Base-by-base conservation (phyloP, 2,888 invertebrate genomes). In the Hyposoter didymator region DNA sequence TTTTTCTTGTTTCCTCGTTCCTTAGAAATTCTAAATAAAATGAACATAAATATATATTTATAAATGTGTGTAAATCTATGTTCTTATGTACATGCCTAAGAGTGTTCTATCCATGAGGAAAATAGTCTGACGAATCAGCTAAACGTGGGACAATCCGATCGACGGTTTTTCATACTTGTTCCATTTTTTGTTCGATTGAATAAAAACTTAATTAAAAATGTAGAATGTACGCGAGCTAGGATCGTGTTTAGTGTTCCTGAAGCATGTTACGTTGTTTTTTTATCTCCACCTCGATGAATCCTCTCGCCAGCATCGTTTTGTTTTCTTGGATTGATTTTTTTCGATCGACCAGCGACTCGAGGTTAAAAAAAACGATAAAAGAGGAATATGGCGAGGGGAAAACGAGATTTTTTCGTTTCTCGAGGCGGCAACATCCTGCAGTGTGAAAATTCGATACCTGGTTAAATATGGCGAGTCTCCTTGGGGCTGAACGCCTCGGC, bases 41-140 rank as follows among this genome's bases (percentile, higher is more conserved):
- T 39, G n/a, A n/a, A 17, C 64, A 32, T 49, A 43, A 19, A 64
- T 39, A 55, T 35, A 67, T 47, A 43, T 43, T 45, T 82, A 62
- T 59, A 80, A 17, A 70, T 69, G 64, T 64, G 43, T 59, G n/a
- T 55, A 49, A 32, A 35, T 52, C 22, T 49, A 55, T 43, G 49
- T 64, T 32, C 45, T 78, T 84, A 84, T 78, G 84, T 84, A 84
- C 84, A 78, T n/a, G 74, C 49, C 81, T 78, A 82, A 82, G 17
- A 64, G 32, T 64, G 43, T 62, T 59, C 45, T 84, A 73, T 47
- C 8, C 32, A 43, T 69, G 69, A 69, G 17, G 35, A 78, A 49
- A 64, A 43, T 17, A 76, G 22, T 55, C 49, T 67, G 59, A 81
- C 55, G 75, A 64, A 14, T 35, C 32, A 35, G 47, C 32, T 47